phyloP scores from a whole-genome alignment of 2,113 vertebrate species.

The Bubalus kerabau region DNA sequence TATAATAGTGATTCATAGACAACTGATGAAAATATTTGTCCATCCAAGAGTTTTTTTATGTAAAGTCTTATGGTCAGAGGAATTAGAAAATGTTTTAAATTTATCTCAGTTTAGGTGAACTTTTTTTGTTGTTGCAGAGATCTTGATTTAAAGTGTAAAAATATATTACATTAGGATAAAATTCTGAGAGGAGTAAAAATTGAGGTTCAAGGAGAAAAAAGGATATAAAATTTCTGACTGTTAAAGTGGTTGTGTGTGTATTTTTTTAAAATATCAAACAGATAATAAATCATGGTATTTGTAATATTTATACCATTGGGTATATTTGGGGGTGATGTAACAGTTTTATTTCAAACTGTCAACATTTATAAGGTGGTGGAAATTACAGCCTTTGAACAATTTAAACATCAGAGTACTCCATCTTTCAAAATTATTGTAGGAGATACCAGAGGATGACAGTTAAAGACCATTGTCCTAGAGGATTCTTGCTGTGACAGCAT shows the following conservation, averaged over 20 bases:
- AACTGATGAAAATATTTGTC: constrained; percentile 4
- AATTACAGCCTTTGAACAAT: constrained; percentile 7
- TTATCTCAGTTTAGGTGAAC: not conserved
- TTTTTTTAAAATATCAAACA: not conserved
- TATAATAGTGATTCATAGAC: not conserved
- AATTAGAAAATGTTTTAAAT: constrained; percentile 6
- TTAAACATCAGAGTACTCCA: not conserved
- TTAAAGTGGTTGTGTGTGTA: not conserved
- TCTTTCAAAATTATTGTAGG: not conserved
- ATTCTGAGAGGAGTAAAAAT: not conserved
- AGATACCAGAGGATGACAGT: not conserved
- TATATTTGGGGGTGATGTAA: constrained; percentile 2
- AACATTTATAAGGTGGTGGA: not conserved
- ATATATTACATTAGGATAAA: constrained; percentile 1
- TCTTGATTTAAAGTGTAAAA: not conserved
- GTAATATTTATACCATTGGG: not conserved
- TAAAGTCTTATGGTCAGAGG: not conserved
- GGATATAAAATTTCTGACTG: not conserved
- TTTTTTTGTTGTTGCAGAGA: not conserved
- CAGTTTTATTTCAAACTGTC: constrained; percentile 20
- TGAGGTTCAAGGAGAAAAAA: not conserved
- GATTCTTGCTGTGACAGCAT: not conserved
- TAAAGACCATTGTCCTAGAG: not conserved
- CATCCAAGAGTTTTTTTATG: not conserved
- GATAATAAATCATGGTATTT: not conserved